Base-by-base conservation (phyloP, 2,888 invertebrate species). In the Orthosia gracilis region DNA sequence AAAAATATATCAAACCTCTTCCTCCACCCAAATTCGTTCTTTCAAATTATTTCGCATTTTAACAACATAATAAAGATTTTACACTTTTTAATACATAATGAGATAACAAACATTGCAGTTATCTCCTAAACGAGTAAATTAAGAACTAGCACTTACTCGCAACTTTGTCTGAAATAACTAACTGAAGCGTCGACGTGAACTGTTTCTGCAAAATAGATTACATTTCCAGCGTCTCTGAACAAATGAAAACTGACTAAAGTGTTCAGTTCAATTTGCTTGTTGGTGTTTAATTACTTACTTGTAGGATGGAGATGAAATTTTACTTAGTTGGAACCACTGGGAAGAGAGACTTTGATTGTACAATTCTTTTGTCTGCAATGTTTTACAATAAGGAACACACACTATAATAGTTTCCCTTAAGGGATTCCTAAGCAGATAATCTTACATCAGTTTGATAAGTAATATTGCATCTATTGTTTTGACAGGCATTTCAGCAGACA, bases 111-210 rank as follows among this genome's bases (percentile, higher is more conserved):
- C 26, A 40, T 45, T 59, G 64, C 9, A 50, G 18, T 62, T 76
- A 55, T 76, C 26, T 69, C 45, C n/a, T 49, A 2, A 47, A 62
- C 47, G 13, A 76, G 52, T 81, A 69, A 54, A 76, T 81, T 57
- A 76, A 69, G 61, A 81, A 76, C 47, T 65, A 61, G 21, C 69
- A 64, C 65, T 65, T 17, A 68, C 45, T 69, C 52, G 47, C 52
- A 81, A 81, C 74, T 73, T 65, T 13, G 78, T 50, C 15, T 21
- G 49, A 13, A 1, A 7, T 45, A 15, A 59, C 7, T 15, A 12
- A 18, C 59, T 62, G 52, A 18, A 54, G 18, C 65, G 61, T 47
- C 12, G 55, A 57, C 31, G 47, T 7, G 11, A 62, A 18, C 52
- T 40, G 47, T 65, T 72, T 80, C 50, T 26, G 40, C 45, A n/a